Evolutionary conservation across 2,113 vertebrate species (phyloP), one percentile per base, ranked within the genome.

Genomic region (Pollachius pollachius): DNA sequence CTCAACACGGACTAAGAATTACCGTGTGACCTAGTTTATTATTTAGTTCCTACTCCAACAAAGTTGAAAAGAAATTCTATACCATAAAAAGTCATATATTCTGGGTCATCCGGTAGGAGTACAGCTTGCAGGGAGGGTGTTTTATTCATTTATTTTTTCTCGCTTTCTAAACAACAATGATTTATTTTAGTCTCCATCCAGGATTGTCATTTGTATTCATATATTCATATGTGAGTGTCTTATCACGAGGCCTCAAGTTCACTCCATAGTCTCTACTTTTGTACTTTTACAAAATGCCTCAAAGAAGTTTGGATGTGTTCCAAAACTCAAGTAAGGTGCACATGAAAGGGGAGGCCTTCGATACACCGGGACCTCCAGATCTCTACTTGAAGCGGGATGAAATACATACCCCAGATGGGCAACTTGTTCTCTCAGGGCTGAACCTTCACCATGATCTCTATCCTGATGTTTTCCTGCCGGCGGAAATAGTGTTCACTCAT

Each of bases 121-220:
- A 17, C 15, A 17, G n/a, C 11, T 57, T 13, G 78, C 58, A 21
- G 27, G 17, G 69, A 67, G 71, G 30, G 70, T 52, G 1, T 54
- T 21, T 37, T 59, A 65, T 59, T 75, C 75, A 57, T 67, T 77
- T 82, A 57, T 62, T 75, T 78, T 61, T 64, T 77, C 80, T 57
- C 69, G 62, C 34, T 2, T 64, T 62, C 15, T 63, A 27, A 5
- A 17, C 8, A 15, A 62, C 62, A 82, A 73, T 80, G 54, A n/a
- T n/a, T 3, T n/a, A 57, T 57, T 57, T 57, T 56, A 56, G 54
- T 57, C 12, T 54, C 52, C 54, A 57, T 57, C n/a, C 16, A 54
- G 16, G 52, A 15, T 57, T 57, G 54, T 13, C n/a, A 17, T 57
- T 57, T 57, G 9, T 57, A 17, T 57, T 57, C 15, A 57, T 57